Evolutionary conservation across 2,113 vertebrate species (phyloP).

Genomic region (Lynx canadensis): DNA sequence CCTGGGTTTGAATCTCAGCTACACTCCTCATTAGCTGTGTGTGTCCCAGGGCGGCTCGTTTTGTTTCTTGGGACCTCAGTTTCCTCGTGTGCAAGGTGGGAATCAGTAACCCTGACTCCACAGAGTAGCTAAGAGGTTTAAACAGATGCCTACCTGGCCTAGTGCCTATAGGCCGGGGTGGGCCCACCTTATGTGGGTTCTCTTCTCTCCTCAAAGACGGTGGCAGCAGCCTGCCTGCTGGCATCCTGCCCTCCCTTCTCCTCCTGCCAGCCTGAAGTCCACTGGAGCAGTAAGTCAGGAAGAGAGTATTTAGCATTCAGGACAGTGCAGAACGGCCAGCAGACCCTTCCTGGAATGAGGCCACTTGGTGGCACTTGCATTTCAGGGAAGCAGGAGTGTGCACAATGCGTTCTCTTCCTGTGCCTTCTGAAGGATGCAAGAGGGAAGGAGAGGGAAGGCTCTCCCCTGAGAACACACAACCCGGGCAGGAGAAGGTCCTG

Average conservation of each 20-base stretch:
- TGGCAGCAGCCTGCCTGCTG: no score
- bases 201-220: background rate
- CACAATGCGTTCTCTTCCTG: constrained; percentile 32
- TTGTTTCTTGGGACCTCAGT: background rate
- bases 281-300: fast-evolving
- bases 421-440: background rate
- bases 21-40: background rate
- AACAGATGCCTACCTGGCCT: background rate
- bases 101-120: no score
- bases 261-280: background rate
- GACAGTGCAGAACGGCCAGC: background rate
- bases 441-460: background rate
- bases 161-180: fast-evolving
- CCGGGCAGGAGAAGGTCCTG: background rate
- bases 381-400: constrained; percentile 45
- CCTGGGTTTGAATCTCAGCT: background rate
- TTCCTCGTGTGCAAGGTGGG: background rate
- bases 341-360: background rate
- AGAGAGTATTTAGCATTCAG: background rate
- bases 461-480: constrained; percentile 55
- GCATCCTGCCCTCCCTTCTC: background rate
- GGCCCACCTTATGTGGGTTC: background rate
- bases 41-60: background rate
- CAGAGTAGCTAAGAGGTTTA: background rate
- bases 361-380: constrained; percentile 18